These are phyloP conservation scores for Amyelois transitella DNA, from an alignment of 1,140 invertebrate species.

Conservation along the genomic window DNA sequence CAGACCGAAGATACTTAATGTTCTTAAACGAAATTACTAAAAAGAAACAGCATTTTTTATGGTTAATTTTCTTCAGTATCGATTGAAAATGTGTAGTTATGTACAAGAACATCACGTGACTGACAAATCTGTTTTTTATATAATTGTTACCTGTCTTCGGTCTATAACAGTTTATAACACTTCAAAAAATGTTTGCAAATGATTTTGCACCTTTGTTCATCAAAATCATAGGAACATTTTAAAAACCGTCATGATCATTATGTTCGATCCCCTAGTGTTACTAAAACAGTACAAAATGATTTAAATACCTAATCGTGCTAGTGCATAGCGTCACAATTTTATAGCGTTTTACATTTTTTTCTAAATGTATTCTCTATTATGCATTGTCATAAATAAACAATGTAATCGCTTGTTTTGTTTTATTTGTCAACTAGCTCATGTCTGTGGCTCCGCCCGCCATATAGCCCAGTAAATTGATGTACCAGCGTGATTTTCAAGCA, in stretches of 20 bases:
- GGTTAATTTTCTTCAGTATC: too few relatives aligned
- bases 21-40: too few relatives aligned
- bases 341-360: constrained; percentile 55
- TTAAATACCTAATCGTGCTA: constrained; percentile 19
- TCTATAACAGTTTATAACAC: background rate
- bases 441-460: too few relatives aligned
- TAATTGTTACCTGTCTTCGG: too few relatives aligned
- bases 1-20: too few relatives aligned
- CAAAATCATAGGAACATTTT: too few relatives aligned
- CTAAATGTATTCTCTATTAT: constrained; percentile 51
- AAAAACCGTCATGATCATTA: constrained; percentile 2
- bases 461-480: too few relatives aligned
- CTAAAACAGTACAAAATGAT: constrained; percentile 15
- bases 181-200: background rate
- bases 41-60: too few relatives aligned
- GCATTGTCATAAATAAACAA: constrained; percentile 69
- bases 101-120: too few relatives aligned
- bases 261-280: constrained; percentile 5
- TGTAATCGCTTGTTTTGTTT: constrained; percentile 48
- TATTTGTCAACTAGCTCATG: constrained; percentile 27
- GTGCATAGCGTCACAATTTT: constrained; percentile 58
- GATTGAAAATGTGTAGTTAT: too few relatives aligned
- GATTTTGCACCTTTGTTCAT: background rate
- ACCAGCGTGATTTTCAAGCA: too few relatives aligned
- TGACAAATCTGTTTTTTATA: too few relatives aligned